Evolutionary conservation across 2,113 vertebrate genomes (phyloP).

Genomic region (Deroptyus accipitrinus): DNA sequence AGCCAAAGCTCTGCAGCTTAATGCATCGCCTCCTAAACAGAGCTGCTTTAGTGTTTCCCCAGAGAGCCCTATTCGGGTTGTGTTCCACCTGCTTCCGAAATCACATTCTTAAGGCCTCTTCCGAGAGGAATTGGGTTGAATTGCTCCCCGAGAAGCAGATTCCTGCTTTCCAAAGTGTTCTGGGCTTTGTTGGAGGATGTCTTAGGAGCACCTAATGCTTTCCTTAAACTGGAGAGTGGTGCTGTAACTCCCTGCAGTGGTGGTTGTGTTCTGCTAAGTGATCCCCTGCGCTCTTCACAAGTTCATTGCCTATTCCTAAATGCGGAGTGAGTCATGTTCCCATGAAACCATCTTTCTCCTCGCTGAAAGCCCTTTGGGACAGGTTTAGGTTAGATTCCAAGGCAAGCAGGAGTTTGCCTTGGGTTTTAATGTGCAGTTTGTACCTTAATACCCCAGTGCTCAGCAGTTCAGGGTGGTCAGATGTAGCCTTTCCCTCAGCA

Average conservation of each 20-base stretch:
- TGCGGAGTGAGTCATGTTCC: not conserved
- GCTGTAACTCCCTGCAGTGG: not conserved
- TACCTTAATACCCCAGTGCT: not conserved
- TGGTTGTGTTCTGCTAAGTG: not conserved
- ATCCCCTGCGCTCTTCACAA: not conserved
- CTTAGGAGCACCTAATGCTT: not conserved
- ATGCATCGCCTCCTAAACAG: not conserved
- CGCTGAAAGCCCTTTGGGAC: not conserved
- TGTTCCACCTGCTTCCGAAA: not conserved
- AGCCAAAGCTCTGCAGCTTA: not conserved
- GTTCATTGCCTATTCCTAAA: not conserved
- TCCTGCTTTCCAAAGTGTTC: not conserved
- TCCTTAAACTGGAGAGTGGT: not conserved
- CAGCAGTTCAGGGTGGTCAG: not conserved
- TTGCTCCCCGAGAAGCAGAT: not conserved
- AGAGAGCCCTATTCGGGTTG: not conserved
- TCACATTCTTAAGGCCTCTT: not conserved
- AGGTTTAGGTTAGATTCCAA: not conserved
- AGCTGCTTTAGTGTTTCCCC: not conserved
- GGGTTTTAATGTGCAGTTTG: not conserved
- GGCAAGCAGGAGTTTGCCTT: not conserved
- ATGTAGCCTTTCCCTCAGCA: too few relatives aligned
- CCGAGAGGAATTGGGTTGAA: not conserved
- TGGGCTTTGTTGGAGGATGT: not conserved
- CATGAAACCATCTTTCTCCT: not conserved